Conservation (phyloP, 2,797 vertebrate species). For the Dendrocincla tyrannina region DNA sequence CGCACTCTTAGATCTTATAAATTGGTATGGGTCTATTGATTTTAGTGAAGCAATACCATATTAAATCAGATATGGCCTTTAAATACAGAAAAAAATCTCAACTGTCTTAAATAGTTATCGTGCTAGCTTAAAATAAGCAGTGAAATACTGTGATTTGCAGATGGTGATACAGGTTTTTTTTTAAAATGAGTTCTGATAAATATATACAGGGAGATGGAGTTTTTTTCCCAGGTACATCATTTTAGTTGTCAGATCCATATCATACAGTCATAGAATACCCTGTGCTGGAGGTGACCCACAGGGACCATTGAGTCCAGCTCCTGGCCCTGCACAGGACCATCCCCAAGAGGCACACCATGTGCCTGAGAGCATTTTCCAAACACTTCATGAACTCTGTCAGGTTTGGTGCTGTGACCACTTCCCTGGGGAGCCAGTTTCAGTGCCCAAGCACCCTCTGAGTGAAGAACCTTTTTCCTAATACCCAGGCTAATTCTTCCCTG, state of each 20-base stretch:
- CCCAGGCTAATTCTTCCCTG: background rate
- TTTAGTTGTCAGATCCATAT: background rate
- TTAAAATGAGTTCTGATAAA: background rate
- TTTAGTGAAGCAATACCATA: background rate
- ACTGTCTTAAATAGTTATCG: background rate
- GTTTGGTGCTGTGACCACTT: background rate
- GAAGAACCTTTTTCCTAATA: background rate
- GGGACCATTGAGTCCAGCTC: fast-evolving
- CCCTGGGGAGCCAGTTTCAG: background rate
- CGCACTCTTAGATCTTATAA: background rate
- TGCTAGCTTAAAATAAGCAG: background rate
- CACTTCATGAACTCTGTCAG: background rate
- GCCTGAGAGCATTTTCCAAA: background rate
- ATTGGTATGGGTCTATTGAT: background rate
- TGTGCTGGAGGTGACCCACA: background rate
- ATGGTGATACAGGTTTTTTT: background rate
- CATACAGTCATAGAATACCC: background rate
- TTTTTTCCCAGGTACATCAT: background rate
- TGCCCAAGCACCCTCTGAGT: background rate
- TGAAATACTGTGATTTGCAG: background rate
- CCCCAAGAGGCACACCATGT: background rate
- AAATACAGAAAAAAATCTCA: background rate
- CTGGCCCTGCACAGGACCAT: background rate
- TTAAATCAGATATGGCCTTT: background rate
- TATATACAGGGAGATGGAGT: background rate